Evolutionary conservation across 23 tunicate genomes (phyloP), one percentile per base, ranked within the genome.

Genomic region (Ciona savignyi): DNA sequence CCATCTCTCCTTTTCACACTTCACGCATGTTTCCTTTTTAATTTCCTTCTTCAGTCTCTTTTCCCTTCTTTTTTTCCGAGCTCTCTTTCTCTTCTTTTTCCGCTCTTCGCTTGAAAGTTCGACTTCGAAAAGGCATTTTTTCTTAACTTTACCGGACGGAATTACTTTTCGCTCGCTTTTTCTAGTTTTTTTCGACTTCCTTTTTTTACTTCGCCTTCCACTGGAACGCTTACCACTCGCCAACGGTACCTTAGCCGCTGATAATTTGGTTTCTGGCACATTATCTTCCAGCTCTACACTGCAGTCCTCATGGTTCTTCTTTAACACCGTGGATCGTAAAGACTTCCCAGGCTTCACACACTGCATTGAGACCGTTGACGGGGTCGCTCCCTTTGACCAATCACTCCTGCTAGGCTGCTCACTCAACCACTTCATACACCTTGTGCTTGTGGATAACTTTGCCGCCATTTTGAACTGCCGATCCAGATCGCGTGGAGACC

Each of bases 321-420:
- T 23, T 23, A 22, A 25, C 67, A 63, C 28, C 6, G 28, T 6
- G 6, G 4, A 23, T 63, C 24, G 15, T 4, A n/a, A 4, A 23
- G 15, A 63, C 28, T 63, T 63, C 67, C 6, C 4, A 23, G 67
- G 4, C 22, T 6, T 22, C 28, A 4, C 22, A 23, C 28, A 6
- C 4, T 23, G 67, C 28, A 23, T 6, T 9, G 67, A 23, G 4
- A 63, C 67, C 4, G 67, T 63, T 9, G 67, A 63, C 15, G 67
- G 67, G 6, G 67, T 63, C 67, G 28, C 67, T 6, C 67, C 67
- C 28, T 63, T 23, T 25, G 67, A 63, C 67, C 67, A 63, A 6
- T 63, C 28, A 63, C 28, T n/a, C 4, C 4, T 6, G 4, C 28
- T 25, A 4, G 67, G 67, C 22, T 63, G 67, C 26, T 25, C 28